Evolutionary conservation across 2,797 vertebrate species (phyloP).

Genomic region (Pogoniulus pusillus): DNA sequence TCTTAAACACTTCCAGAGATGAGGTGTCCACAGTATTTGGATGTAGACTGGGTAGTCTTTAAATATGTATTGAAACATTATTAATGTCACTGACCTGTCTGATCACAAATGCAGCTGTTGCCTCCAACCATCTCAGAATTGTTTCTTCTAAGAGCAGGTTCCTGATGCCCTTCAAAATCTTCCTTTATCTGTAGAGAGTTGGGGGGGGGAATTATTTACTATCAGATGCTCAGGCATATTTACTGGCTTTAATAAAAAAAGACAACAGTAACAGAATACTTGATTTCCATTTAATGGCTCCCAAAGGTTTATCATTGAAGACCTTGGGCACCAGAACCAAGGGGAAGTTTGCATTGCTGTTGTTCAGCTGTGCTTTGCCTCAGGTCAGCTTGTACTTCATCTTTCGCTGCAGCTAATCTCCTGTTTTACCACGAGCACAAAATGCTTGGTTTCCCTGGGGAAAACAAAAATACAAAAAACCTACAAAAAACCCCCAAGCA

Average conservation of each 20-base stretch:
- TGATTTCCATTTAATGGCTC: neutral
- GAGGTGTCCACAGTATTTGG: neutral
- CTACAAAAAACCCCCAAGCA: neutral
- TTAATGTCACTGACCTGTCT: slow-evolving; percentile 40
- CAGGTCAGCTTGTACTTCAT: neutral
- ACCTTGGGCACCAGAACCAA: neutral
- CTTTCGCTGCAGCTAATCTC: slow-evolving; percentile 2
- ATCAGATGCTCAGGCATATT: neutral
- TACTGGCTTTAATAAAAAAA: slow-evolving; percentile 22
- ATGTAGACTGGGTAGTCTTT: slow-evolving; percentile 3
- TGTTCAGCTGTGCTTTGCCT: slow-evolving; percentile 1
- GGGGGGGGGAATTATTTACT: neutral
- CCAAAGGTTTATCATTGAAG: neutral
- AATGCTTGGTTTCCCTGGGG: slow-evolving; percentile 43
- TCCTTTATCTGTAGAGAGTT: neutral
- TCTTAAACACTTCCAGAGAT: no score
- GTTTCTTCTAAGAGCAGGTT: neutral
- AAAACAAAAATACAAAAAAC: neutral
- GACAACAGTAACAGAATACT: neutral
- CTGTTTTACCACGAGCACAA: neutral
- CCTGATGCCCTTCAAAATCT: neutral
- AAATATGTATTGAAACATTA: slow-evolving; percentile 48
- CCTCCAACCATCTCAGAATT: neutral
- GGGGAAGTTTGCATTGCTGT: neutral
- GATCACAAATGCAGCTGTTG: slow-evolving; percentile 22